phyloP scores from a whole-genome alignment of 2,797 vertebrate species.

The Remorina albescens region DNA sequence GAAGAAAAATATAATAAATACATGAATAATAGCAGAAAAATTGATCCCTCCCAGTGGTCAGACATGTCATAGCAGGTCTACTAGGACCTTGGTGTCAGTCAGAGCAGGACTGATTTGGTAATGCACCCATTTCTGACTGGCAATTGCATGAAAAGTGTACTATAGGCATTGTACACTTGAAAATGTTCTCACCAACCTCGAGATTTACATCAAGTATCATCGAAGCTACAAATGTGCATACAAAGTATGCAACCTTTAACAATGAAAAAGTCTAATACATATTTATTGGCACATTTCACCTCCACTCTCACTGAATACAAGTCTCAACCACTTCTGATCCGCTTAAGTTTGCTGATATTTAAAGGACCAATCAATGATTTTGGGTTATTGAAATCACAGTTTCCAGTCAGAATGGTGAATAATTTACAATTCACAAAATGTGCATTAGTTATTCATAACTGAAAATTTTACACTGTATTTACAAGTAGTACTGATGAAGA shows the following conservation, averaged over 20 bases:
- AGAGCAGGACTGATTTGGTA: constrained; percentile 30
- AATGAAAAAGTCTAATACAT: constrained; percentile 74
- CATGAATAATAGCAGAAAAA: constrained; percentile 28
- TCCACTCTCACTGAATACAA: constrained; percentile 71
- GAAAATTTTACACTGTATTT: not conserved
- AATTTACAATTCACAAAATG: not conserved
- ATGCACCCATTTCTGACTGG: not conserved
- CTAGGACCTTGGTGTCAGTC: constrained; percentile 59
- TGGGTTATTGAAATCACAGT: constrained; percentile 7
- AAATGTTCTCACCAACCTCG: not conserved
- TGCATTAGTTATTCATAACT: not conserved
- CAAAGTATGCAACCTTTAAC: not conserved
- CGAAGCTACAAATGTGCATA: not conserved
- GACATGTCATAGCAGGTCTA: constrained; percentile 41
- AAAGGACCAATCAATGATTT: constrained; percentile 7
- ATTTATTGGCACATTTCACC: constrained; percentile 81
- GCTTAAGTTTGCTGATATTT: constrained; percentile 49
- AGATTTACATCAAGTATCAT: not conserved
- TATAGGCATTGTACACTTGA: not conserved
- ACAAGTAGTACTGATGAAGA: not conserved
- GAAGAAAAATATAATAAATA: not conserved
- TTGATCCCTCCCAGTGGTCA: constrained; percentile 44
- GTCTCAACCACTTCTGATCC: constrained; percentile 55
- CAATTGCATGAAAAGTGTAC: constrained; percentile 25
- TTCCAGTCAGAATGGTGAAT: not conserved